Percentiles rank a stretch among this genome's conserved stretches.
phyloP scores from a whole-genome alignment of 2,888 invertebrate species.

The Stenoptilia bipunctidactyla region DNA sequence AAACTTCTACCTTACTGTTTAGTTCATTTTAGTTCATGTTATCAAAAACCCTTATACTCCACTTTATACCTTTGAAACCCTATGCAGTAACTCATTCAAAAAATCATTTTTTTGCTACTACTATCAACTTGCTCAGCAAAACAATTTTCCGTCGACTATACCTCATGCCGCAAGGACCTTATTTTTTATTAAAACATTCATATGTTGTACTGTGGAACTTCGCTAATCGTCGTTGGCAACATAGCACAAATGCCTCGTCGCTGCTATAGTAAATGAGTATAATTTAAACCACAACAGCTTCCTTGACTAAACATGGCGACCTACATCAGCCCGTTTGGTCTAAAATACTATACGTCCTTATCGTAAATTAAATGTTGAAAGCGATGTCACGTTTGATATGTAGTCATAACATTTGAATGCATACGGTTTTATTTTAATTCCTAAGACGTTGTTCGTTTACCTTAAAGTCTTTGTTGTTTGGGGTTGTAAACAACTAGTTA shows the following conservation, averaged over 20 bases:
- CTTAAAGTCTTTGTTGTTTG: too few relatives aligned
- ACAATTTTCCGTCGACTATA: conserved; percentile 2
- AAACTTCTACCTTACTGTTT: too few relatives aligned
- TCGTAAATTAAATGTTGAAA: too few relatives aligned
- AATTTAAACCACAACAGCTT: conserved; percentile 48
- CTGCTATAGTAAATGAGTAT: conserved; percentile 53
- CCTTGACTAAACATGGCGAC: conserved; percentile 18
- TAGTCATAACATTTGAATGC: too few relatives aligned
- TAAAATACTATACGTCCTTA: neutral
- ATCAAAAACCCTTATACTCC: too few relatives aligned
- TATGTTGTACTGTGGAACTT: conserved; percentile 61
- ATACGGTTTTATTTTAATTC: too few relatives aligned
- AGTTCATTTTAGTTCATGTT: too few relatives aligned
- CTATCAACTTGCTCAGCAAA: too few relatives aligned
- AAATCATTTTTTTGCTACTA: too few relatives aligned
- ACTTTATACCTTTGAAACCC: neutral
- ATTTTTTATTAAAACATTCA: conserved; percentile 48
- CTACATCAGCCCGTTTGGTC: neutral
- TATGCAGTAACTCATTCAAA: neutral
- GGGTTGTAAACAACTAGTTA: too few relatives aligned
- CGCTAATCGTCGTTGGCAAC: conserved; percentile 60
- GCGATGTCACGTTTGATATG: too few relatives aligned
- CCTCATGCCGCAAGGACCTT: conserved; percentile 44
- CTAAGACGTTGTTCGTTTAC: too few relatives aligned
- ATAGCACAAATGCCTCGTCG: conserved; percentile 54